A percentile compares a stretch with the other conserved stretches of the same genome.
Conservation (phyloP, 1,140 invertebrate species). For the Bombus pascuorum region DNA sequence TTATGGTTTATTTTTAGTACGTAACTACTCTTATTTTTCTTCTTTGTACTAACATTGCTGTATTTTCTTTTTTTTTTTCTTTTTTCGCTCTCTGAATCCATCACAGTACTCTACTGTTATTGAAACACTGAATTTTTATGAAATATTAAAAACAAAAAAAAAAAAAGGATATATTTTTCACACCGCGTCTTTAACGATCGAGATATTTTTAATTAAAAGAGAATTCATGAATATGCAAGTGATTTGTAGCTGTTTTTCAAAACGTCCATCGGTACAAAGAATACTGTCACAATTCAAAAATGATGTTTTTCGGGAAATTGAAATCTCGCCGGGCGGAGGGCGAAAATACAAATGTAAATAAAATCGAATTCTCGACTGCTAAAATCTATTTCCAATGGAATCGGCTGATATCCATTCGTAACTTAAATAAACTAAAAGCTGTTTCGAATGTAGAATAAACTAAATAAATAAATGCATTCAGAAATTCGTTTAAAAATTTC, state of each 20-base stretch:
- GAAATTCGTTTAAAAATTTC: conserved; percentile 13
- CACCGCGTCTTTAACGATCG: neutral
- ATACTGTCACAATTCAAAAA: conserved; percentile 31
- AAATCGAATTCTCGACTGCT: conserved; percentile 21
- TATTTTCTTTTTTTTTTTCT: neutral
- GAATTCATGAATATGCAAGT: neutral
- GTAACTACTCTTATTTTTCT: neutral
- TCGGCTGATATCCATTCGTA: conserved; percentile 34
- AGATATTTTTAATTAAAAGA: conserved; percentile 13
- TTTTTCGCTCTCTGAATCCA: neutral
- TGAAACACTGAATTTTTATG: neutral
- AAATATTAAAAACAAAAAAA: neutral
- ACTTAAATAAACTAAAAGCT: conserved; percentile 43
- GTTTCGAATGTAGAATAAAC: neutral
- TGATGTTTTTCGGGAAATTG: conserved; percentile 33
- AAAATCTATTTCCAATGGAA: conserved; percentile 43
- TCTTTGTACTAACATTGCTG: neutral
- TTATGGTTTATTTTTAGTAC: neutral
- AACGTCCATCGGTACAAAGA: neutral
- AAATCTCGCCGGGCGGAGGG: conserved; percentile 1
- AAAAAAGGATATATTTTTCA: neutral
- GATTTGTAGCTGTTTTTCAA: conserved; percentile 27
- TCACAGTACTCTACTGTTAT: neutral
- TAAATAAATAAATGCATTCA: conserved; percentile 28
- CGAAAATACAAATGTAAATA: conserved; percentile 47